These are phyloP conservation scores for Smutsia gigantea DNA, from an alignment of 2,797 vertebrate species.

Conservation along the genomic window DNA sequence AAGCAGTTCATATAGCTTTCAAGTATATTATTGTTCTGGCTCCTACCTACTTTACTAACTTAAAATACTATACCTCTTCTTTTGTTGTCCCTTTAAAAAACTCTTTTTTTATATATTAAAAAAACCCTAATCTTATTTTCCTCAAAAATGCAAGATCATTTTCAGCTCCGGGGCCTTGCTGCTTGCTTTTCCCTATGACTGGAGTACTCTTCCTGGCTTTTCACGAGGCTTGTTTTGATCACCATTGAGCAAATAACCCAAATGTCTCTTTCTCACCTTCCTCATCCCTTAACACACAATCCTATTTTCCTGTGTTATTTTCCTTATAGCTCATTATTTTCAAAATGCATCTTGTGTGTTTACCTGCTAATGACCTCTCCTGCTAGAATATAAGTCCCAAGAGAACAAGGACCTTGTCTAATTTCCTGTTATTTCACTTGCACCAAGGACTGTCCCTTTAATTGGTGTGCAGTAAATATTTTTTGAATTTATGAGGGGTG, in stretches of 20 bases:
- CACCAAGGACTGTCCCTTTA: not conserved
- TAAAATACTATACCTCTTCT: not conserved
- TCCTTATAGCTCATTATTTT: not conserved
- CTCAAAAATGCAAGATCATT: not conserved
- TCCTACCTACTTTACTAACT: not conserved
- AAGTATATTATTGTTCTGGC: not conserved
- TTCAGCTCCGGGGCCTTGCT: not conserved
- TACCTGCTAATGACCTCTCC: not conserved
- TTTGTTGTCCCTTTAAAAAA: constrained; percentile 6
- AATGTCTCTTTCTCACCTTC: not conserved
- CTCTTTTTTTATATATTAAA: not conserved
- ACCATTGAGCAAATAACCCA: not conserved
- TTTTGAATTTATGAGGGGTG: not conserved
- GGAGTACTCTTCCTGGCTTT: not conserved
- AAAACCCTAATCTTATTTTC: not conserved
- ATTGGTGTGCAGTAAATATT: not conserved
- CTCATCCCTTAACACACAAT: not conserved
- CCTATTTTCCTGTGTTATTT: not conserved
- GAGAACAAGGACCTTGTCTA: not conserved
- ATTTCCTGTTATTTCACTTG: not conserved
- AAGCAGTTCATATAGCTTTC: not conserved
- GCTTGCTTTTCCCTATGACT: not conserved
- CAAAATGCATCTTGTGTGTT: not conserved
- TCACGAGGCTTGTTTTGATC: not conserved
- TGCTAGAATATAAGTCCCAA: not conserved